Evolutionary conservation across 1,140 invertebrate genomes (phyloP), one percentile per base, ranked within the genome.

Genomic region (Trachymyrmex cornetzi): DNA sequence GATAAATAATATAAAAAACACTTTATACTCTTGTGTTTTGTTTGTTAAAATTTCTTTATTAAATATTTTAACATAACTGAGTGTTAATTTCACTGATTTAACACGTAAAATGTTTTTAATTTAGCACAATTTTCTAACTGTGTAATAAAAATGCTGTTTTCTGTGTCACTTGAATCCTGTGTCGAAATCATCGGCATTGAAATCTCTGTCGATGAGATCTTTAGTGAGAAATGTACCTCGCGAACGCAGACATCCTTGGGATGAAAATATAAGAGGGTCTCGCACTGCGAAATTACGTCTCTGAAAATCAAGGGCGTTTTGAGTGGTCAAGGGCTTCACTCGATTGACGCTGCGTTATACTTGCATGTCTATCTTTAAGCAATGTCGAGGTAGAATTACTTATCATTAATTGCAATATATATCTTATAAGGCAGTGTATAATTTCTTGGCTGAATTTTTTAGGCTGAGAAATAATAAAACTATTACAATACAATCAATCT

Each of bases 241-340:
- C 30, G 3, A 16, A 55, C 16, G 22, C 53, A 61, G 79, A 57
- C 14, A 80, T 64, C 87, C 80, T 88, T 77, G 87, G 2, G 6
- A 88, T 38, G 50, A 44, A 85, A 34, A 53, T 89, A 84, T 1
- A 11, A 89, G 86, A 63, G 30, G 59, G 74, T 86, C 57, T 75
- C 11, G 66, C 59, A 55, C 64, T 79, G 53, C 9, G 34, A 30
- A 67, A 74, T 53, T 64, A 34, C 12, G 16, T 53, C 77, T 88
- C 27, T 66, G 64, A 38, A 69, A 84, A 89, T 69, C 55, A 77
- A 69, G 57, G 67, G 19, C 44, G 22, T 11, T 24, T 22, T 30
- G 48, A 3, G 59, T 69, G 63, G n/a, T 67, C 80, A 88, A 79
- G 66, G 80, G 72, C 79, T 77, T 53, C 9, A 14, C 11, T 38